Base-by-base conservation (phyloP, 2,797 vertebrate species). In the Ptychobarbus kaznakovi region DNA sequence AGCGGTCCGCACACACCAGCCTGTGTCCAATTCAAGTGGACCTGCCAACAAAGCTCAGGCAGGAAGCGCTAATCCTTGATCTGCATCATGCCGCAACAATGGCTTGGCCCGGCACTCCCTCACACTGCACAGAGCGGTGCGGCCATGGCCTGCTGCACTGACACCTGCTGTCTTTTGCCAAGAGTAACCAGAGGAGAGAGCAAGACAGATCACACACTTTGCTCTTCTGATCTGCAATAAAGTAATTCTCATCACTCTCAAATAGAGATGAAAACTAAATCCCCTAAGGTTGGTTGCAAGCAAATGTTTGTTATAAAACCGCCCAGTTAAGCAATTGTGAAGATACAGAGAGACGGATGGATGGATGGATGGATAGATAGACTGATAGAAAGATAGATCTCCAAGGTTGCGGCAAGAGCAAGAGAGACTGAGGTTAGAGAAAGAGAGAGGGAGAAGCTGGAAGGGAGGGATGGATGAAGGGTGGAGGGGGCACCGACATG, bases 51-150 rank as follows among this genome's bases (percentile, higher is more conserved):
- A 95, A 94, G 94, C 90, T 84, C 93, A 89, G 90, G 93, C 95
- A 95, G 95, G 95, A 95, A 95, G 94, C 88, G 83, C 92, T 95
- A 95, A 95, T 95, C 94, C 94, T 94, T 94, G 93, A 95, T 95
- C 93, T 94, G 94, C 89, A 84, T 92, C 91, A 92, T 87, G 86
- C 90, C 88, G 89, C 92, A 94, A 95, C 94, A 95, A 94, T 93
- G 93, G 92, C 90, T 83, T 88, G 91, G 86, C 82, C 89, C 84
- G 82, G 79, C 42, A 83, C 86, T 89, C 81, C 65, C 87, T 84
- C 74, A 86, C 80, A 85, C 87, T 77, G 81, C 86, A 87, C 70
- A 91, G 75, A 85, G 38, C 73, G 78, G 86, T 72, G 82, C 53
- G 86, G 77, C 86, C 75, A 87, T 51, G 87, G 86, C 78, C 89